These are phyloP conservation scores for Diaperis boleti DNA, from an alignment of 2,888 invertebrate species.

Conservation along the genomic window DNA sequence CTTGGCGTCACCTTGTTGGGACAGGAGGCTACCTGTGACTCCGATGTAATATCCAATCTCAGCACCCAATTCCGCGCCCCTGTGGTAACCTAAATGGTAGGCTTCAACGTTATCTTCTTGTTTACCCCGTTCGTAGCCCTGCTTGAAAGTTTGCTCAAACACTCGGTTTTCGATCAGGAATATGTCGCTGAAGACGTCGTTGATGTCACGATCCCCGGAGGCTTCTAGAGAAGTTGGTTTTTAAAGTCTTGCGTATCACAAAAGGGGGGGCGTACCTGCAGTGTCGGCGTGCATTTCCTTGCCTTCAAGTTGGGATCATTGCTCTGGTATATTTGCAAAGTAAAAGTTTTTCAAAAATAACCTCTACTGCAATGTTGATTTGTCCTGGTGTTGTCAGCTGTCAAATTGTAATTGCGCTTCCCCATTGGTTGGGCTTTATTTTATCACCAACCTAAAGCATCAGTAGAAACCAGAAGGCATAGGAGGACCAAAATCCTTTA, in stretches of 20 bases:
- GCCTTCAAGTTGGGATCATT: too few relatives aligned
- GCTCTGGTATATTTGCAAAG: too few relatives aligned
- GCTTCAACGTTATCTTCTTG: constrained; percentile 76
- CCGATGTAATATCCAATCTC: constrained; percentile 83
- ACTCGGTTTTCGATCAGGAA: constrained; percentile 77
- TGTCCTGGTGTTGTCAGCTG: too few relatives aligned
- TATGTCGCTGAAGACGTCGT: constrained; percentile 80
- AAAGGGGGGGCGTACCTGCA: background rate
- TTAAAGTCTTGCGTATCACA: background rate
- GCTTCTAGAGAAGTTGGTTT: background rate
- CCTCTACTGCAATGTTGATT: too few relatives aligned
- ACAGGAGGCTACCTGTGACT: constrained; percentile 69
- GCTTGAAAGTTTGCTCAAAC: constrained; percentile 73
- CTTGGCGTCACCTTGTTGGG: constrained; percentile 25
- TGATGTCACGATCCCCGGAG: constrained; percentile 72
- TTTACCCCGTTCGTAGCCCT: constrained; percentile 76
- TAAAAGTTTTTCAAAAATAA: too few relatives aligned
- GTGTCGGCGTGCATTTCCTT: background rate
- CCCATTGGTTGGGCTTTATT: too few relatives aligned
- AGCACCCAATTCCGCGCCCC: constrained; percentile 80
- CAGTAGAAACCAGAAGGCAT: too few relatives aligned
- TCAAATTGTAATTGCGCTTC: too few relatives aligned
- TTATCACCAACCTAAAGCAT: too few relatives aligned
- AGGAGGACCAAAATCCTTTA: too few relatives aligned
- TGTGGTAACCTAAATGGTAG: constrained; percentile 82